Conservation (phyloP, 2,113 vertebrate species). For the Etia nguti region DNA sequence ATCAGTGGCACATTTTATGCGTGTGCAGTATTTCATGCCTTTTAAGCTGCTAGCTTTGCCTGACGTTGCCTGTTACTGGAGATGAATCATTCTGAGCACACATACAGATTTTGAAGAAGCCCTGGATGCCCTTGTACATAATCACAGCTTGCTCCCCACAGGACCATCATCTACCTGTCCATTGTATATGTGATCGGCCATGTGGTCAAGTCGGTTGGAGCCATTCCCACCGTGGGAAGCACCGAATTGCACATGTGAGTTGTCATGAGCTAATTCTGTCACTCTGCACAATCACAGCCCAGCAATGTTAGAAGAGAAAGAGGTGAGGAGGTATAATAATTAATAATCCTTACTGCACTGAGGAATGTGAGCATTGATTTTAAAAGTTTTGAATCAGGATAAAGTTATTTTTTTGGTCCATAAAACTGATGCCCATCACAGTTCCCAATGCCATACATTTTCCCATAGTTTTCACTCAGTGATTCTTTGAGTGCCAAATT, state of each 20-base stretch:
- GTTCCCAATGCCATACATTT: neutral
- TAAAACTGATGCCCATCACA: neutral
- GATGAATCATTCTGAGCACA: neutral
- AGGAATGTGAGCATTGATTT: neutral
- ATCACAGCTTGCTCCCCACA: constrained; percentile 54
- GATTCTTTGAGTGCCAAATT: neutral
- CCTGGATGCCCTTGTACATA: neutral
- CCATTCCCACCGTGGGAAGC: constrained; percentile 85
- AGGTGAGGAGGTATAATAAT: neutral
- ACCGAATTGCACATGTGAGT: constrained; percentile 85
- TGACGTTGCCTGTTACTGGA: neutral
- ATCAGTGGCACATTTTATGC: neutral
- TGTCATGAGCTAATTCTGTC: neutral
- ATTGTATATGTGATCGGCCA: constrained; percentile 92
- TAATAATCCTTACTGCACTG: neutral
- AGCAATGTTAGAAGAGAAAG: neutral
- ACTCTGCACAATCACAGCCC: neutral
- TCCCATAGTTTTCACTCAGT: neutral
- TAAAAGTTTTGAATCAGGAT: neutral
- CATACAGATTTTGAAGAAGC: neutral
- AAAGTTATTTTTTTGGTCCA: neutral
- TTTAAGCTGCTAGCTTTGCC: neutral
- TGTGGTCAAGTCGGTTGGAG: constrained; percentile 90
- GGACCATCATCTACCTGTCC: constrained; percentile 96
- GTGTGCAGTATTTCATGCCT: neutral